These are phyloP conservation scores for Drosophila stalkeri DNA, from an alignment of 2,888 invertebrate genomes.

Conservation along the genomic window DNA sequence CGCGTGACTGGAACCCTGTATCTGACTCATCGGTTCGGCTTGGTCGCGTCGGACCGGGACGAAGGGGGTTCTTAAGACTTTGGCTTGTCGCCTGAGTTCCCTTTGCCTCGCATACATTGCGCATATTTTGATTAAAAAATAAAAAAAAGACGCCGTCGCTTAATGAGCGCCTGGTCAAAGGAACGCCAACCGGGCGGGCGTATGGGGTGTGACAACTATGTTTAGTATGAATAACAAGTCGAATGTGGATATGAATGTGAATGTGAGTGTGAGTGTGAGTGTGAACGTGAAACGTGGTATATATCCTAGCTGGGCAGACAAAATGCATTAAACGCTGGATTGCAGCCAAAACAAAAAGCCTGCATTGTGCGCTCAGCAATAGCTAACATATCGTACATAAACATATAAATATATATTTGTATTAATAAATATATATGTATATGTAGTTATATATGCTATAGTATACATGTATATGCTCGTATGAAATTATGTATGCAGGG, in stretches of 20 bases:
- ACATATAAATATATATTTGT: conserved; percentile 23
- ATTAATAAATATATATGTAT: conserved; percentile 21
- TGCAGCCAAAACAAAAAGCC: conserved; percentile 70
- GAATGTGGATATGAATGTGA: conserved; percentile 14
- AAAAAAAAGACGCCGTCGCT: conserved; percentile 7
- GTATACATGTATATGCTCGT: neutral
- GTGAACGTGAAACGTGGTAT: conserved; percentile 4
- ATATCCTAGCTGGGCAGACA: conserved; percentile 58
- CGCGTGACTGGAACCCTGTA: conserved; percentile 57
- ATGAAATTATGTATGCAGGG: conserved; percentile 29
- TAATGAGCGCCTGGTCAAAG: conserved; percentile 40
- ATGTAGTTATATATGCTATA: conserved; percentile 10
- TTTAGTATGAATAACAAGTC: conserved; percentile 16
- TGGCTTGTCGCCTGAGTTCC: conserved; percentile 27
- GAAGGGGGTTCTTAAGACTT: conserved; percentile 59
- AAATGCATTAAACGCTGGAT: conserved; percentile 59
- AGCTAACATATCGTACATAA: conserved; percentile 40
- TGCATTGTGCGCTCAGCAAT: conserved; percentile 67
- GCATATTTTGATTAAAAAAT: conserved; percentile 79
- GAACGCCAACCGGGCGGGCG: neutral
- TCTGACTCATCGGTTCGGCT: conserved; percentile 53
- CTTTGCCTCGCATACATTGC: conserved; percentile 72
- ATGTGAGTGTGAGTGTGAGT: conserved; percentile 1
- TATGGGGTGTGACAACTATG: neutral
- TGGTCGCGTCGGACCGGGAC: conserved; percentile 2